Percentiles rank a stretch among this genome's conserved stretches.
Evolutionary conservation across 2,797 vertebrate species (phyloP).

Genomic region (Eupleurogrammus muticus): DNA sequence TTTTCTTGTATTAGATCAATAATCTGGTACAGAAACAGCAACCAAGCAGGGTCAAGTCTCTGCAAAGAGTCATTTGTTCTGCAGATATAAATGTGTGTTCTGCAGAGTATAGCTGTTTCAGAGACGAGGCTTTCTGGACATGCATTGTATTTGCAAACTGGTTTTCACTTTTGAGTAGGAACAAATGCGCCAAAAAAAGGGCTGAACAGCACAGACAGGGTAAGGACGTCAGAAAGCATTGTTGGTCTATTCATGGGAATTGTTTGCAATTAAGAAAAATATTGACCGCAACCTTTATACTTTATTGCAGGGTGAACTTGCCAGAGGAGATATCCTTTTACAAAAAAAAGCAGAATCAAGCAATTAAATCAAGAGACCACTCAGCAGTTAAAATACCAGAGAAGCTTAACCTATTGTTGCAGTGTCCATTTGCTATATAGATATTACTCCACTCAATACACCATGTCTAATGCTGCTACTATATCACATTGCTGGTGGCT

Average conservation of each 20-base stretch:
- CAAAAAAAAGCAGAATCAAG: constrained; percentile 37
- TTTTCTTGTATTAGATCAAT: background rate
- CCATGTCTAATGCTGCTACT: constrained; percentile 35
- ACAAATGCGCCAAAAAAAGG: background rate
- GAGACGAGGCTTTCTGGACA: too few species aligned
- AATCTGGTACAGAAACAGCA: too few species aligned
- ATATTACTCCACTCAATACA: constrained; percentile 26
- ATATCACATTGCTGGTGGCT: constrained; percentile 45
- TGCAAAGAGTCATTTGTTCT: too few species aligned
- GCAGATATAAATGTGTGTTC: too few species aligned
- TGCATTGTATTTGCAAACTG: too few species aligned
- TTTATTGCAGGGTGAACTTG: constrained; percentile 26
- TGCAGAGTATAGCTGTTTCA: too few species aligned
- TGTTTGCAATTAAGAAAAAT: background rate
- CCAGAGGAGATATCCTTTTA: constrained; percentile 23
- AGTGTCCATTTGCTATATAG: constrained; percentile 42
- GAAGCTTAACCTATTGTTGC: constrained; percentile 25
- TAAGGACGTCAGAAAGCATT: background rate
- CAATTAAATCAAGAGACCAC: constrained; percentile 29
- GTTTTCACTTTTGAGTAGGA: background rate
- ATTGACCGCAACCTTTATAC: background rate
- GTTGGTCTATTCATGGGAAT: background rate
- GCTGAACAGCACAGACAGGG: background rate
- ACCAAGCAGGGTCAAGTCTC: too few species aligned
- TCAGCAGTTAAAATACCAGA: constrained; percentile 11